Base-by-base conservation (phyloP, 2,113 vertebrate genomes). In the Meles meles region DNA sequence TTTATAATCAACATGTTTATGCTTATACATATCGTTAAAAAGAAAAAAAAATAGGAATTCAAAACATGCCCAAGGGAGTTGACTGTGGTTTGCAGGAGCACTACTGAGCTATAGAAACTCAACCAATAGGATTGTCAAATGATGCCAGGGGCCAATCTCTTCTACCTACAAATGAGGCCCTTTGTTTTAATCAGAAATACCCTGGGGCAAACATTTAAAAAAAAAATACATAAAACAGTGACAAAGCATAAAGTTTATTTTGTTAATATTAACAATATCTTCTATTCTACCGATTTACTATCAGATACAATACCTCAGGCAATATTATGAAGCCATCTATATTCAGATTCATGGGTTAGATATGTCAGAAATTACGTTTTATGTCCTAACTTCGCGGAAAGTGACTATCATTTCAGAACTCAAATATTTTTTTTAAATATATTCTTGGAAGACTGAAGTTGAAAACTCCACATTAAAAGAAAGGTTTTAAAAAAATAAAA, bases 241-340 rank as follows among this genome's bases (percentile, higher is more conserved):
- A 97, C 96, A 97, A 97, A 97, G 77, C 80, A 93, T 18, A 94
- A 96, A 96, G 76, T 97, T 97, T 97, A 98, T 97, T 98, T 98
- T 97, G 77, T 95, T 97, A 97, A 98, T 98, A 98, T 96, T 96
- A 97, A 96, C 59, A 79, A 31, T 93, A 80, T 11, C 34, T 97
- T 93, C 34, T 81, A 49, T 74, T 85, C 57, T 89, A 72, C 31
- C 55, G 80, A 67, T 83, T 88, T 85, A 85, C 55, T 65, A 63
- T 85, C 90, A 95, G 14, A 67, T 77, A 69, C 27, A 89, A 72
- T 42, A 81, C 89, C 84, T 67, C 71, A 88, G 88, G 89, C 74
- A 61, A 90, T 91, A 89, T 65, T 87, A 77, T 55, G 13, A 90
- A 96, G 77, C 55, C 89, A 93, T 74, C 34, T 94, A 34, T 90